Base-by-base conservation (phyloP, 2,888 invertebrate species). In the Merodon equestris region DNA sequence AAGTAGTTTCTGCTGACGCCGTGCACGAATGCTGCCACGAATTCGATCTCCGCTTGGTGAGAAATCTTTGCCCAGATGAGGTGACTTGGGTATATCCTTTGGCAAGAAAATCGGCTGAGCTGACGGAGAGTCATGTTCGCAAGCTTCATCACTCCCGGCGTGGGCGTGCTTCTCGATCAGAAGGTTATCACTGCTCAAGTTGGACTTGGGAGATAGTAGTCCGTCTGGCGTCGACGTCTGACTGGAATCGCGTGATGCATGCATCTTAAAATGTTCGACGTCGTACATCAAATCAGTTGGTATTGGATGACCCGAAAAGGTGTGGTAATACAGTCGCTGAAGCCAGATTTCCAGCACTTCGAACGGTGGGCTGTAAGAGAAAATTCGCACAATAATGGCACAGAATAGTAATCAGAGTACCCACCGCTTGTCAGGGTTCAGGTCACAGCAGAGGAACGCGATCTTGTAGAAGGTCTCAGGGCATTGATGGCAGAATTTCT, bases 321-420 rank as follows among this genome's bases (percentile, higher is more conserved):
- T 88, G 84, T 94, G 93, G 91, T 93, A 92, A 18, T 93, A 93
- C 53, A 96, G 88, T 34, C 93, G 93, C 86, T 95, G 94, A 60
- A 97, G 89, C 97, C 97, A 97, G n/a, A 94, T 92, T 89, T 95
- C 94, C 87, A 96, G 92, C 38, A 95, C 93, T 86, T 97, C 96
- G 89, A 97, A 97, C 0, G 96, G 94, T 0, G 97, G 97, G 85
- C 96, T 95, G 68, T 14, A 85, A 84, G n/a, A n/a, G 9, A 40
- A 3, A 27, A 27, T 27, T n/a, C n/a, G n/a, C n/a, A n/a, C n/a
- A n/a, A n/a, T 36, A n/a, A n/a, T n/a, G 5, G n/a, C 19, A 44
- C 2, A 38, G 4, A 42, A 44, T 34, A 10, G 2, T n/a, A 3
- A 2, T 1, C 18, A 15, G n/a, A 12, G n/a, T 5, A 72, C 82